Percentiles rank a stretch among this genome's conserved stretches.
Evolutionary conservation across 2,113 vertebrate genomes (phyloP).

Genomic region (Tichodroma muraria): DNA sequence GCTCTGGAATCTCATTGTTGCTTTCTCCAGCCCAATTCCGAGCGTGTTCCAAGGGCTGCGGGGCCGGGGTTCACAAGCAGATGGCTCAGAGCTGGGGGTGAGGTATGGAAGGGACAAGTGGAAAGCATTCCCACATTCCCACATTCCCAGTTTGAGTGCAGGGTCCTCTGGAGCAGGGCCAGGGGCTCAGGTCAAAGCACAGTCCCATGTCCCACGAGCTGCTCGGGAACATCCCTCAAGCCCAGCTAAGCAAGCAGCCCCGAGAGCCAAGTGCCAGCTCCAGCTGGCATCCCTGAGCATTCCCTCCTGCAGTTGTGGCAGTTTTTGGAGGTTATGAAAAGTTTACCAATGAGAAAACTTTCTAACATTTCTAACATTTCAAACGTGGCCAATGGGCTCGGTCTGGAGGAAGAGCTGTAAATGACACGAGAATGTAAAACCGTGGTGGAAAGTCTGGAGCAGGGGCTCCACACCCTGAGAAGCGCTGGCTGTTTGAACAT

Average conservation of each 20-base stretch:
- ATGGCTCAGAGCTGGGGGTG: not conserved
- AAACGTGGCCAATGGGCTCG: not conserved
- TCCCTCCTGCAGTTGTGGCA: not conserved
- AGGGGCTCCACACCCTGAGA: not conserved
- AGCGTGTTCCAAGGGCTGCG: not conserved
- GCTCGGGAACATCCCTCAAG: conserved; percentile 2
- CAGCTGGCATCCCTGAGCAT: conserved; percentile 1
- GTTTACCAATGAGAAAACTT: conserved; percentile 44
- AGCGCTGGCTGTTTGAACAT: not conserved
- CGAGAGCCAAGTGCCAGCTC: conserved; percentile 24
- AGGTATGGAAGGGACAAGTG: not conserved
- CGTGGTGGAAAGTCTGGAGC: not conserved
- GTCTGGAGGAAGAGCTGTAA: not conserved
- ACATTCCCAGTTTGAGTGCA: not conserved
- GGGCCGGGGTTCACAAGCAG: not conserved
- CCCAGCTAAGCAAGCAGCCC: conserved; percentile 37
- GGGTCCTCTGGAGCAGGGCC: not conserved
- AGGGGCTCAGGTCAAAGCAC: not conserved
- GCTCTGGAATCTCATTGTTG: not conserved
- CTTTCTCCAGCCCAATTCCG: not conserved
- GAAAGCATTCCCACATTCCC: not conserved
- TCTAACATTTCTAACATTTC: no score
- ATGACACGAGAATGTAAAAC: not conserved
- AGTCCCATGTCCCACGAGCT: not conserved
- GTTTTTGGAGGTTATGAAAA: conserved; percentile 48